Evolutionary conservation across 2,888 invertebrate genomes (phyloP).

Genomic region (Callyntrura sp.): DNA sequence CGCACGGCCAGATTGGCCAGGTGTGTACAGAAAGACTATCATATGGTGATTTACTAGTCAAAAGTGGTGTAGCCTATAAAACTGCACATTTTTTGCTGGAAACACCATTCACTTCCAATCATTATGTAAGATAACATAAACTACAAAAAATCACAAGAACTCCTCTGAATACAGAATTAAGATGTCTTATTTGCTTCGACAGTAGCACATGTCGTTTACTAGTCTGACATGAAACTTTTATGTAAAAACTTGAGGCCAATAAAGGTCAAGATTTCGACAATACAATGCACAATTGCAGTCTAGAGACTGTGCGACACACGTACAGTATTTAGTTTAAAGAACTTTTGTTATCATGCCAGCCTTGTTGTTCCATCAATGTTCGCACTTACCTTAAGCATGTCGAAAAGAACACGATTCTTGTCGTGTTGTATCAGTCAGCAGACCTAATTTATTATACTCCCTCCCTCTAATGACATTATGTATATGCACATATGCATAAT

Average conservation of each 20-base stretch:
- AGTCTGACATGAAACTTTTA: conserved; percentile 22
- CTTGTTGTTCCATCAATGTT: background rate
- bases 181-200: background rate
- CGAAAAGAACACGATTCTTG: too few species aligned
- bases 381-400: too few species aligned
- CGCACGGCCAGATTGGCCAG: too few species aligned
- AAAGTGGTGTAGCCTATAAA: background rate
- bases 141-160: conserved; percentile 1
- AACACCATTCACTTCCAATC: background rate
- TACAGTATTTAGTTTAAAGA: conserved; percentile 54
- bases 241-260: conserved; percentile 57
- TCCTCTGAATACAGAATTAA: conserved; percentile 1
- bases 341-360: background rate
- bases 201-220: conserved; percentile 3
- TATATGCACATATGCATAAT: too few species aligned
- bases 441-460: too few species aligned
- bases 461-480: too few species aligned
- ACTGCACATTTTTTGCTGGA: conserved; percentile 52
- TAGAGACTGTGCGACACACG: conserved; percentile 35
- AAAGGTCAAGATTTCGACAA: conserved; percentile 69
- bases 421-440: too few species aligned
- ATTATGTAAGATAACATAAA: background rate
- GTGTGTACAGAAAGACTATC: background rate
- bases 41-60: background rate
- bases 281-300: conserved; percentile 6